phyloP scores from a whole-genome alignment of 2,113 vertebrate genomes.

The Myrmecobius fasciatus region DNA sequence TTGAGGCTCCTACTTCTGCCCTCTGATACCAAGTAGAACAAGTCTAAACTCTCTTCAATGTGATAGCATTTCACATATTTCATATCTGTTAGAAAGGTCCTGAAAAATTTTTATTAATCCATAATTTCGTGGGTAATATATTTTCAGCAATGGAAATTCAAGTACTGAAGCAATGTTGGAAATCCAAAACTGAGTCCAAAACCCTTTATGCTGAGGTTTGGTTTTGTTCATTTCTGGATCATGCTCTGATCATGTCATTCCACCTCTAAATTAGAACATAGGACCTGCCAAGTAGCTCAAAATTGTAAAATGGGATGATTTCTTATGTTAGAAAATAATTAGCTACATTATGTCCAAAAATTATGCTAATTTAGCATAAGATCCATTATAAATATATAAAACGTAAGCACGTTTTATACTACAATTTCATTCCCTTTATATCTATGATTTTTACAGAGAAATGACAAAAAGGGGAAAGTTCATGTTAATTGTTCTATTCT shows the following conservation, averaged over 20 bases:
- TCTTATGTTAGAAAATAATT: background rate
- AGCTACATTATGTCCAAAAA: too few relatives aligned
- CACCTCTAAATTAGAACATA: background rate
- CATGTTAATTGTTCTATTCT: background rate
- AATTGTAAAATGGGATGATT: background rate
- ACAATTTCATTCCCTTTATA: background rate
- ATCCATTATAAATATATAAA: too few relatives aligned
- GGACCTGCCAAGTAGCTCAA: background rate
- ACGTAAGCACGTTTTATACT: background rate
- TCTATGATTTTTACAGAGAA: background rate
- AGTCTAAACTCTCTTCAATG: background rate
- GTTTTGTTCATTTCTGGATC: too few relatives aligned
- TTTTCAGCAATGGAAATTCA: background rate
- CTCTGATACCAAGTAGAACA: background rate
- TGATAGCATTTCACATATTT: background rate
- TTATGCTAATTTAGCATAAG: background rate
- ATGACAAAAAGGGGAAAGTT: background rate
- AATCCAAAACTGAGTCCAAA: background rate
- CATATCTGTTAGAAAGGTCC: background rate
- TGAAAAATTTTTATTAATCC: background rate
- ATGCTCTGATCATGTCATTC: background rate
- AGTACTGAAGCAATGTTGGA: background rate
- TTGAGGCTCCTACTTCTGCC: background rate
- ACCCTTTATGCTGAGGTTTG: too few relatives aligned
- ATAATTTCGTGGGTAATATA: background rate